These are phyloP conservation scores for Bombus sylvicola DNA, from an alignment of 1,140 invertebrate species.

Conservation along the genomic window DNA sequence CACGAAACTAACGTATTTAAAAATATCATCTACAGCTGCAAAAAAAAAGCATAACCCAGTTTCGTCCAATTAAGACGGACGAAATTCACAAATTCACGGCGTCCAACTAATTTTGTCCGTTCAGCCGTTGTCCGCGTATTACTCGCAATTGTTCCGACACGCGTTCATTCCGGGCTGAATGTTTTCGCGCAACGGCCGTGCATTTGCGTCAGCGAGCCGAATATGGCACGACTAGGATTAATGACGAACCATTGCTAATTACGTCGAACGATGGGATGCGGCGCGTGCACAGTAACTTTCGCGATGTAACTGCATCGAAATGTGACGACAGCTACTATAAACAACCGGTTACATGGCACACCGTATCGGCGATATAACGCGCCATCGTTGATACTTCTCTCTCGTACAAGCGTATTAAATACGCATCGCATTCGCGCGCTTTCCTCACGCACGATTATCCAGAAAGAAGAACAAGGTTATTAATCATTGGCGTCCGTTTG, in stretches of 20 bases:
- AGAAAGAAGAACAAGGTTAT: not conserved
- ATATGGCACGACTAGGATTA: conserved; percentile 50
- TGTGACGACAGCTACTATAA: conserved; percentile 7
- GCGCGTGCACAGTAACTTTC: conserved; percentile 25
- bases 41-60: not conserved
- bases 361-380: not conserved
- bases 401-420: not conserved
- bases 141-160: not conserved
- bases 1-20: not conserved
- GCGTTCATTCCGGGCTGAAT: conserved; percentile 16
- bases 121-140: not conserved
- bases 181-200: conserved; percentile 14
- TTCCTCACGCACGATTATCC: not conserved
- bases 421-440: not conserved
- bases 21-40: not conserved
- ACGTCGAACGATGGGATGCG: conserved; percentile 48
- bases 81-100: not conserved
- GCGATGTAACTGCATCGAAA: conserved; percentile 14
- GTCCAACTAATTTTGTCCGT: not conserved
- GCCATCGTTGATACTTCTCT: not conserved
- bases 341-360: conserved; percentile 17
- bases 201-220: conserved; percentile 40
- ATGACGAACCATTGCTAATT: conserved; percentile 61
- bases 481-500: not conserved
- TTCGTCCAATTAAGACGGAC: conserved; percentile 29